Evolutionary conservation across 2,113 vertebrate genomes (phyloP).

Genomic region (Noctilio leporinus): DNA sequence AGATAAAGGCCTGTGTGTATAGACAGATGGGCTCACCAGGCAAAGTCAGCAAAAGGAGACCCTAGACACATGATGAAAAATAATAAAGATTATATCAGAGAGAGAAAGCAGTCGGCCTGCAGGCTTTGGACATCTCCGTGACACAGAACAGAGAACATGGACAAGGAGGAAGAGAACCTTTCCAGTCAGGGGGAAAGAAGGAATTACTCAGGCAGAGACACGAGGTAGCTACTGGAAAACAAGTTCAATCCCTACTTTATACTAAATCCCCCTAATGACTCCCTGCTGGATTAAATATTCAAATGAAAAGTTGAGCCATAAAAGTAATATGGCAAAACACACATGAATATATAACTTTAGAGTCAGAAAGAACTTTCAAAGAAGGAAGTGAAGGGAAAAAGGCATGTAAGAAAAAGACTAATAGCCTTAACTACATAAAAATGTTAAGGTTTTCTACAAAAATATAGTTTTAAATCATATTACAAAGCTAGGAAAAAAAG

Average conservation of each 20-base stretch:
- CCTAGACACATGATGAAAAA: not conserved
- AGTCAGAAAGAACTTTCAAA: not conserved
- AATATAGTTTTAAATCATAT: not conserved
- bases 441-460: not conserved
- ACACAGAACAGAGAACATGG: not conserved
- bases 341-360: not conserved
- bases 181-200: too few relatives aligned
- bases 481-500: not conserved
- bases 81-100: not conserved
- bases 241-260: not conserved
- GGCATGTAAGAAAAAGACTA: not conserved
- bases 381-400: not conserved
- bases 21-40: conserved; percentile 20
- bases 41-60: not conserved
- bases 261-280: not conserved
- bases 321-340: not conserved
- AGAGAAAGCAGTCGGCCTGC: not conserved
- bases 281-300: not conserved
- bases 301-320: not conserved
- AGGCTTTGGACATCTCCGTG: not conserved
- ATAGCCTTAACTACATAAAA: not conserved
- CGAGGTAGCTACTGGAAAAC: not conserved
- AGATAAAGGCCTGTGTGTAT: not conserved
- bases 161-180: not conserved
- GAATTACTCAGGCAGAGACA: not conserved